phyloP scores from a whole-genome alignment of 2,888 invertebrate genomes.

The Schrankia costaestrigalis region DNA sequence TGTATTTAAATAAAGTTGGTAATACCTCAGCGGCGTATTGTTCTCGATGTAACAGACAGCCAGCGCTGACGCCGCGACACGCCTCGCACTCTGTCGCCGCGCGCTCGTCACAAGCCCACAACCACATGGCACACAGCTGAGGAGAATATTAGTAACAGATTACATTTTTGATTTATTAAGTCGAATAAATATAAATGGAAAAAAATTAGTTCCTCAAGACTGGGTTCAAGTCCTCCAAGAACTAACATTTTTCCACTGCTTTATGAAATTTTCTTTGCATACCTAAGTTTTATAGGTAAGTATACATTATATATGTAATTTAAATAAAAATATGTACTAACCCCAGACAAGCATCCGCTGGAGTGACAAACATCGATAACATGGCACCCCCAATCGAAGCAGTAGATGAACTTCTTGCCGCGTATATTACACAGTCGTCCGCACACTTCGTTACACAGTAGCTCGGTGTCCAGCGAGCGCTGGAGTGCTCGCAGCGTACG shows the following conservation, averaged over 20 bases:
- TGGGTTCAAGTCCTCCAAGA: too few relatives aligned
- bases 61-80: constrained; percentile 58
- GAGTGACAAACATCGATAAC: constrained; percentile 76
- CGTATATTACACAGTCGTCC: constrained; percentile 65
- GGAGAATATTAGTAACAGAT: not conserved
- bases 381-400: constrained; percentile 79
- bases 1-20: not conserved
- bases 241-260: too few relatives aligned
- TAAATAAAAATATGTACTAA: constrained; percentile 37
- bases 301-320: not conserved
- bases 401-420: constrained; percentile 73
- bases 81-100: constrained; percentile 46
- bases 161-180: too few relatives aligned
- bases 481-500: constrained; percentile 67
- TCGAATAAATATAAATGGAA: too few relatives aligned
- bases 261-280: too few relatives aligned
- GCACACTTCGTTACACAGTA: constrained; percentile 75
- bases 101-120: constrained; percentile 65
- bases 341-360: constrained; percentile 75
- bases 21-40: constrained; percentile 75
- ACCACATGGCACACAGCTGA: constrained; percentile 76
- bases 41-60: constrained; percentile 62
- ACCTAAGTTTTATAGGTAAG: too few relatives aligned
- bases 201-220: too few relatives aligned
- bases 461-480: constrained; percentile 70